Evolutionary conservation across 2,113 vertebrate species (phyloP).

Genomic region (Arenaria interpres): DNA sequence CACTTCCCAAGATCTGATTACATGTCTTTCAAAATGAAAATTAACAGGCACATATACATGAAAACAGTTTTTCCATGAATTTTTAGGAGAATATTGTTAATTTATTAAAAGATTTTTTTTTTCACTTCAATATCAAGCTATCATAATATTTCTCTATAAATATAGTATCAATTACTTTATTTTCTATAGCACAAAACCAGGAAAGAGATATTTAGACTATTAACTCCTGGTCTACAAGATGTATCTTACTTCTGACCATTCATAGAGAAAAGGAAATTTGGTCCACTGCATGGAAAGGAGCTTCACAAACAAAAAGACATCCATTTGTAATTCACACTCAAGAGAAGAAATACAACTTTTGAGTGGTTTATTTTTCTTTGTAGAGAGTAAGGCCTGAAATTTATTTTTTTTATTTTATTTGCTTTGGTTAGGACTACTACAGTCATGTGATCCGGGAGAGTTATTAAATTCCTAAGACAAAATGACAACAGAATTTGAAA

Average conservation of each 20-base stretch:
- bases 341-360: rapidly evolving
- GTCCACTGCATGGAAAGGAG: background rate
- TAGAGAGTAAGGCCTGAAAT: background rate
- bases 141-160: background rate
- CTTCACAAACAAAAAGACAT: background rate
- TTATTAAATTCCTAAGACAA: background rate
- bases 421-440: background rate
- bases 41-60: background rate
- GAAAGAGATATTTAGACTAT: background rate
- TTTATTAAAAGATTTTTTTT: background rate
- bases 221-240: background rate
- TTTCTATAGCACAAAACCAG: background rate
- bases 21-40: background rate
- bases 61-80: background rate
- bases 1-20: background rate
- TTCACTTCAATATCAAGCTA: background rate
- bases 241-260: background rate
- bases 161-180: background rate
- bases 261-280: background rate
- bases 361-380: background rate
- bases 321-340: background rate
- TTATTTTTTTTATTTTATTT: background rate
- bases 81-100: background rate
- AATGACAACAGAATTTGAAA: background rate
- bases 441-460: background rate